Evolutionary conservation across 2,113 vertebrate species (phyloP), one percentile per base, ranked within the genome.

Genomic region (Nesoenas mayeri): DNA sequence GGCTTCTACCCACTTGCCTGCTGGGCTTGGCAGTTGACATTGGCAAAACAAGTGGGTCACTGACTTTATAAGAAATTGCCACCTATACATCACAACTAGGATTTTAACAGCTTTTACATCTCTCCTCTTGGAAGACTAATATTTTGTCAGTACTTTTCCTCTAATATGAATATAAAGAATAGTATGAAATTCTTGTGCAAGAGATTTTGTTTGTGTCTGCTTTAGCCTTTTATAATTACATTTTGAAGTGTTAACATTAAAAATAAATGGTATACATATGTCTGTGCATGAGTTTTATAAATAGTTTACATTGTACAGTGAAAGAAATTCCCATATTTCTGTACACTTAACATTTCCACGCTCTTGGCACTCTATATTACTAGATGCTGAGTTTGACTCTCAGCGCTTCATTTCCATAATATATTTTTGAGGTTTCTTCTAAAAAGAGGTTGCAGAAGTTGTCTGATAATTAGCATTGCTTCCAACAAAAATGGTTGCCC

Each of bases 161-260:
- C 15, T 34, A 51, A 65, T 1, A 0, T 0, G 5, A 89, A 36
- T 2, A 2, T 24, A 75, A 86, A 29, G 7, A 65, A 51, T 9
- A 13, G 7, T 42, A 65, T 67, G 82, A 75, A 42, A 29, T 36
- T 71, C 4, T 4, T 25, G 3, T n/a, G 34, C 58, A 48, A 3
- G 8, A 91, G 25, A 66, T 87, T 88, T 82, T 91, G 64, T 34
- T 73, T 64, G 10, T 3, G 2, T 84, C 24, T 75, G 22, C 10
- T n/a, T 84, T 73, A 18, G 18, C 34, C 18, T 67, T 89, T 85
- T 71, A 54, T 31, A 42, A n/a, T 75, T 91, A 82, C 11, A 36
- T 53, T 78, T 94, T 54, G 7, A 60, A 70, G 34, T 1, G 3
- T 25, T 66, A 85, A 25, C 9, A 24, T 57, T 88, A 42, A 8